Percentiles rank a stretch among this genome's conserved stretches.
These are phyloP conservation scores for Oopsacas minuta DNA, from an alignment of 37 sponge, comb jelly and placozoan genomes.

Conservation along the genomic window DNA sequence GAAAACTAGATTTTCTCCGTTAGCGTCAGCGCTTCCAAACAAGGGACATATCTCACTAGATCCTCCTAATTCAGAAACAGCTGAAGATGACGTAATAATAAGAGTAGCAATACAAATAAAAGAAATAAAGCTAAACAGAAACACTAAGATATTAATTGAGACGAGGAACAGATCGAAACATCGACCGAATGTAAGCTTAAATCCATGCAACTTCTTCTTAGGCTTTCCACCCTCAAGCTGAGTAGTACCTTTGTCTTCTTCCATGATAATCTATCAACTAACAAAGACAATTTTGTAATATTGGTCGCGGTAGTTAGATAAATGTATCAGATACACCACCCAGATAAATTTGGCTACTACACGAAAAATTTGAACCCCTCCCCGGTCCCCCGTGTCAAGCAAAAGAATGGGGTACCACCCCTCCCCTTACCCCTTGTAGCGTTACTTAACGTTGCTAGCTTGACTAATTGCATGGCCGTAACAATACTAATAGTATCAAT, in stretches of 20 bases:
- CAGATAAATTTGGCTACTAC: too few relatives aligned
- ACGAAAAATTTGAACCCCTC: too few relatives aligned
- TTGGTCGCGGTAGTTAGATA: too few relatives aligned
- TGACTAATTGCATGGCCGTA: too few relatives aligned
- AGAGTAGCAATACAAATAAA: neutral
- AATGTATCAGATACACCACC: too few relatives aligned
- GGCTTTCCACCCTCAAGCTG: neutral
- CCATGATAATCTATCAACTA: neutral
- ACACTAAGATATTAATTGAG: neutral
- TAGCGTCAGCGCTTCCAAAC: neutral
- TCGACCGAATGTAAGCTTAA: neutral
- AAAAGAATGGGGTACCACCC: too few relatives aligned
- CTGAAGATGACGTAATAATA: neutral
- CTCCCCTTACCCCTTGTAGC: too few relatives aligned
- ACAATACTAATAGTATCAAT: too few relatives aligned
- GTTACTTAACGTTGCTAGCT: too few relatives aligned
- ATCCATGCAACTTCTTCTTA: neutral
- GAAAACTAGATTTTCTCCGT: neutral
- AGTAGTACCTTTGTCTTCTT: neutral
- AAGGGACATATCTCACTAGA: neutral
- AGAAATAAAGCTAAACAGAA: neutral
- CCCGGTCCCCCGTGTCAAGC: too few relatives aligned
- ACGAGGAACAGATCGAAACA: neutral
- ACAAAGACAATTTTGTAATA: too few relatives aligned
- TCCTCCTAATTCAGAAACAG: neutral